These are phyloP conservation scores for Lerema accius DNA, from an alignment of 1,140 invertebrate species.

Conservation along the genomic window DNA sequence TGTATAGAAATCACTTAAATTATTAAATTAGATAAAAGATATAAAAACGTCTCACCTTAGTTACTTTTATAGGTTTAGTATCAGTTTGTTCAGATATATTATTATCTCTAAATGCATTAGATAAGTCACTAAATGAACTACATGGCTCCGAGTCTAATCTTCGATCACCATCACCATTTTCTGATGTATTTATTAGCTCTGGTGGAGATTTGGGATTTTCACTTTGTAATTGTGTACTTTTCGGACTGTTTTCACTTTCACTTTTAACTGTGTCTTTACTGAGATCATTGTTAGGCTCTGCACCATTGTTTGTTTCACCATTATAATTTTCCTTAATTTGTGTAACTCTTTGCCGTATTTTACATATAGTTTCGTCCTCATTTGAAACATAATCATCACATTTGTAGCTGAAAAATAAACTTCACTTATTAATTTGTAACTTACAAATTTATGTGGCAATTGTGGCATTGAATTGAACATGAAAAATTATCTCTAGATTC, in stretches of 20 bases:
- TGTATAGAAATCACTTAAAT: too few species aligned
- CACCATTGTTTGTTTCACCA: constrained; percentile 44
- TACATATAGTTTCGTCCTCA: constrained; percentile 86
- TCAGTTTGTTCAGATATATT: constrained; percentile 47
- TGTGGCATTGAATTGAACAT: too few species aligned
- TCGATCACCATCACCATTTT: constrained; percentile 47
- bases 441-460: too few species aligned
- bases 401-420: constrained; percentile 85
- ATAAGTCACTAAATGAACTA: constrained; percentile 44
- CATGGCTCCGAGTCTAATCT: constrained; percentile 38
- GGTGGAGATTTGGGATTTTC: constrained; percentile 50
- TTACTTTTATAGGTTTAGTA: constrained; percentile 54
- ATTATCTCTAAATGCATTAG: constrained; percentile 28
- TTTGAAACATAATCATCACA: constrained; percentile 93
- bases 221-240: constrained; percentile 44
- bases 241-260: constrained; percentile 42
- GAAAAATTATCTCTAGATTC: too few species aligned
- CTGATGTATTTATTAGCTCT: constrained; percentile 34
- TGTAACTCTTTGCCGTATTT: constrained; percentile 84
- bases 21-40: constrained; percentile 1
- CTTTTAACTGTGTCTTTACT: constrained; percentile 45
- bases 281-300: constrained; percentile 51
- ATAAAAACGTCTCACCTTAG: constrained; percentile 52
- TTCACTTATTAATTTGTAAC: background rate
- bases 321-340: constrained; percentile 65